Evolutionary conservation across 2,797 vertebrate species (phyloP).

Genomic region (Naso thynnoides): DNA sequence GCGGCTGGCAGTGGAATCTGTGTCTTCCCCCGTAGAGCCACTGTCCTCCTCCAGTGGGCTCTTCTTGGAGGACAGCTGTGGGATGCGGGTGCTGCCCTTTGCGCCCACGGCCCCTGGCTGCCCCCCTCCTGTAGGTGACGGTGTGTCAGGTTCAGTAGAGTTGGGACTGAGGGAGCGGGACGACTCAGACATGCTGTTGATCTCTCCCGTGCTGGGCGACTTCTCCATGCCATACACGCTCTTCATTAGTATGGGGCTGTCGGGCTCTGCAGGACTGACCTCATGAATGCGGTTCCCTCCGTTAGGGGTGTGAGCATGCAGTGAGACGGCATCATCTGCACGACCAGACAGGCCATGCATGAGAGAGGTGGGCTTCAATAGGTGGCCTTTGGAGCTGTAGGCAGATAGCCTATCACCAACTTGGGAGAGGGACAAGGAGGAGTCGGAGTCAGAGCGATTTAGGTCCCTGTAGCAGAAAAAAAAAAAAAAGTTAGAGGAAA

Average conservation of each 20-base stretch:
- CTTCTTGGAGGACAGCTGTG: constrained; percentile 95
- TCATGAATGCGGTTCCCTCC: constrained; percentile 87
- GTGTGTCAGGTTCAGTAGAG: constrained; percentile 95
- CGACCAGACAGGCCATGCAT: constrained; percentile 74
- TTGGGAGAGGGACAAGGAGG: constrained; percentile 89
- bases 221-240: constrained; percentile 88
- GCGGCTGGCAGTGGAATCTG: constrained; percentile 91
- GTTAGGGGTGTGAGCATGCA: constrained; percentile 83
- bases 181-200: constrained; percentile 91
- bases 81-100: constrained; percentile 89
- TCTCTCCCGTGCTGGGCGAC: constrained; percentile 90
- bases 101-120: constrained; percentile 69
- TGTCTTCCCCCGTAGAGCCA: constrained; percentile 93
- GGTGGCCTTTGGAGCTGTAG: constrained; percentile 84
- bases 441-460: constrained; percentile 95
- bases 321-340: constrained; percentile 80
- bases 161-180: constrained; percentile 94
- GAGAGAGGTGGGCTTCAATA: constrained; percentile 88
- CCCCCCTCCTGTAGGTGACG: constrained; percentile 89
- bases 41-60: constrained; percentile 94
- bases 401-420: constrained; percentile 87
- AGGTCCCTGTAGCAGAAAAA: constrained; percentile 87
- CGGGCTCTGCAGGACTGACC: constrained; percentile 78
- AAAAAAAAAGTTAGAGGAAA: constrained; percentile 39
- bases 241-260: constrained; percentile 91